phyloP scores from a whole-genome alignment of 2,888 invertebrate species.

The Atethmia centrago region DNA sequence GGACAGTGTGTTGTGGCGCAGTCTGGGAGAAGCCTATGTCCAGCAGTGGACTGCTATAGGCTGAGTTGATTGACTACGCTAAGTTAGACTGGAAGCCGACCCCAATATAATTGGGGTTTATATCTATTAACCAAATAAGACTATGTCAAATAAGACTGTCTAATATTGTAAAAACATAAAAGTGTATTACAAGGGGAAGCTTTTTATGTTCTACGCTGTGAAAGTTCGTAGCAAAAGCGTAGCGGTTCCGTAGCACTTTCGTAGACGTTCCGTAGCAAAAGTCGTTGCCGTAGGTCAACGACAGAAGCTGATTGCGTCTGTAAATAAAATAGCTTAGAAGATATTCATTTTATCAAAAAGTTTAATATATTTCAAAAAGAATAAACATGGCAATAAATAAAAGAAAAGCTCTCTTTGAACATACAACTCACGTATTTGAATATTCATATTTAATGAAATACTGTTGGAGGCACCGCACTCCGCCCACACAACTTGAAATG shows the following conservation, averaged over 20 bases:
- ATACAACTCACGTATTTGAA: slow-evolving; percentile 38
- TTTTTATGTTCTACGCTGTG: neutral
- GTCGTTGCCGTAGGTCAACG: slow-evolving; percentile 16
- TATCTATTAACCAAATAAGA: no score
- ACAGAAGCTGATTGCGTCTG: neutral
- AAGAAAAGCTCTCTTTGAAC: slow-evolving; percentile 32
- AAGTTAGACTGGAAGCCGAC: neutral
- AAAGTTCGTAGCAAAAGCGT: slow-evolving; percentile 32
- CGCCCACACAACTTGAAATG: slow-evolving; percentile 17
- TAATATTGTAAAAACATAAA: neutral
- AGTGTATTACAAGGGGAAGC: neutral
- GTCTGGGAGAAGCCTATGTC: no score
- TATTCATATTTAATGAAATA: slow-evolving; percentile 55
- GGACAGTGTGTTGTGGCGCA: no score
- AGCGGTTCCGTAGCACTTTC: slow-evolving; percentile 23
- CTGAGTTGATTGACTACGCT: no score
- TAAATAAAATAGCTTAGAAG: slow-evolving; percentile 5
- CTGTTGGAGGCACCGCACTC: slow-evolving; percentile 7
- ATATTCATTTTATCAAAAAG: slow-evolving; percentile 23
- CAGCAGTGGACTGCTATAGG: no score
- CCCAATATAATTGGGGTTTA: neutral
- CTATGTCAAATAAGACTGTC: neutral
- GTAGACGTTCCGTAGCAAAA: slow-evolving; percentile 30
- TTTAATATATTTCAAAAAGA: slow-evolving; percentile 2
- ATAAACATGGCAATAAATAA: slow-evolving; percentile 3